Evolutionary conservation across 2,888 invertebrate genomes (phyloP).

Genomic region (Cryptophagus acutangulus): DNA sequence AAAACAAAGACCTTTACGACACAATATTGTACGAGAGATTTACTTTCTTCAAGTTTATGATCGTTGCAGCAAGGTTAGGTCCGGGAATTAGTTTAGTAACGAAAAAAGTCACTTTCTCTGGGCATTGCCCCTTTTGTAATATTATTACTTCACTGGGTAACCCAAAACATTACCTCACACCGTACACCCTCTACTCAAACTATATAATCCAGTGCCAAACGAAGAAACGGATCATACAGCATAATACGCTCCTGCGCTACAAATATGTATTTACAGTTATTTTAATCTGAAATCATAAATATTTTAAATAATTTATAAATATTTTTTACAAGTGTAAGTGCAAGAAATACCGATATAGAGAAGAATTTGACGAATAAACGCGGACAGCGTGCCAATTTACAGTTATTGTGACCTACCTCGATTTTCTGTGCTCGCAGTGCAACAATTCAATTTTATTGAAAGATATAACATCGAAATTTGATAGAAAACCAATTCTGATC

Average conservation of each 20-base stretch:
- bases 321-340: constrained; percentile 4
- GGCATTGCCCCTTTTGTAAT: constrained; percentile 33
- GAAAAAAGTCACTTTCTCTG: constrained; percentile 45
- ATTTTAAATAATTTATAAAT: too few species aligned
- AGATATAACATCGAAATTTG: constrained; percentile 15
- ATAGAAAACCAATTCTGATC: constrained; percentile 19
- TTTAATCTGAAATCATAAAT: not conserved
- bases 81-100: constrained; percentile 10
- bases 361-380: constrained; percentile 6
- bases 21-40: too few species aligned
- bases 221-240: constrained; percentile 20
- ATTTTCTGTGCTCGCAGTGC: constrained; percentile 10
- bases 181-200: too few species aligned
- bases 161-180: too few species aligned
- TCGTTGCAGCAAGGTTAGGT: constrained; percentile 19
- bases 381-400: constrained; percentile 20
- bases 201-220: too few species aligned
- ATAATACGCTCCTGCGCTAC: constrained; percentile 19
- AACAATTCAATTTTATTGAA: constrained; percentile 10
- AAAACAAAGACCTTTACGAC: too few species aligned
- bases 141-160: constrained; percentile 30
- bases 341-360: constrained; percentile 4
- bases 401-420: constrained; percentile 36
- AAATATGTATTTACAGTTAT: not conserved
- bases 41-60: constrained; percentile 27